Percentiles rank a stretch among this genome's conserved stretches.
Evolutionary conservation across 2,797 vertebrate genomes (phyloP).

Genomic region (Rhadinocentrus ornatus): DNA sequence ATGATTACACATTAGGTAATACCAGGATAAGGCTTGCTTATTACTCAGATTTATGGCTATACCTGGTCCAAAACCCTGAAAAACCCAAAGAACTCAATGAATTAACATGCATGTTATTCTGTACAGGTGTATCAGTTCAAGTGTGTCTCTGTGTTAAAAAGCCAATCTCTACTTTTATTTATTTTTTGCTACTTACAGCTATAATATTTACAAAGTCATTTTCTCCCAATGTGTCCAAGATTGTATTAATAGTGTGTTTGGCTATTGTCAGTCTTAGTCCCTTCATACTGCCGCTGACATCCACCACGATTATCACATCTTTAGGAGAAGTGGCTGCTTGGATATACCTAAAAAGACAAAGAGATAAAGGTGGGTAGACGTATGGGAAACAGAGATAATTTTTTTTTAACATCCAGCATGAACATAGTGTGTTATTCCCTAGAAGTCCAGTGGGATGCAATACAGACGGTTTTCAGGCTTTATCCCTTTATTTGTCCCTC

Average conservation of each 20-base stretch:
- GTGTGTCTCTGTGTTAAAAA: too few species aligned
- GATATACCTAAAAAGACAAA: constrained; percentile 87
- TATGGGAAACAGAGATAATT: background rate
- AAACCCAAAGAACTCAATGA: constrained; percentile 24
- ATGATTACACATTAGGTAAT: constrained; percentile 70
- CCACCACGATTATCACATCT: constrained; percentile 93
- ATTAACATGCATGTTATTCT: background rate
- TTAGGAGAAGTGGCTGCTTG: constrained; percentile 96
- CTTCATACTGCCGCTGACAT: constrained; percentile 97
- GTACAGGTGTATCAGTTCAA: background rate
- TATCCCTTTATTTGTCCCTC: constrained; percentile 66
- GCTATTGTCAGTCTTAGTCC: constrained; percentile 93
- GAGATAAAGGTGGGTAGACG: background rate
- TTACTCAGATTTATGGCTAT: constrained; percentile 49
- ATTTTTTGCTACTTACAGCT: constrained; percentile 81
- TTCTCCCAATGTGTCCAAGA: constrained; percentile 94
- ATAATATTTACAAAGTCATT: constrained; percentile 98
- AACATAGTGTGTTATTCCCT: constrained; percentile 12
- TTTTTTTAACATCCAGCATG: background rate
- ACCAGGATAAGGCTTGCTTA: constrained; percentile 69
- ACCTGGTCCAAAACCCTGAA: constrained; percentile 44
- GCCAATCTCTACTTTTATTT: too few species aligned
- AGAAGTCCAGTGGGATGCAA: constrained; percentile 7
- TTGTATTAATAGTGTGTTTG: constrained; percentile 93
- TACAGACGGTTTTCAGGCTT: constrained; percentile 35